These are phyloP conservation scores for Thinocorus orbignyianus DNA, from an alignment of 2,113 vertebrate species.

Conservation along the genomic window DNA sequence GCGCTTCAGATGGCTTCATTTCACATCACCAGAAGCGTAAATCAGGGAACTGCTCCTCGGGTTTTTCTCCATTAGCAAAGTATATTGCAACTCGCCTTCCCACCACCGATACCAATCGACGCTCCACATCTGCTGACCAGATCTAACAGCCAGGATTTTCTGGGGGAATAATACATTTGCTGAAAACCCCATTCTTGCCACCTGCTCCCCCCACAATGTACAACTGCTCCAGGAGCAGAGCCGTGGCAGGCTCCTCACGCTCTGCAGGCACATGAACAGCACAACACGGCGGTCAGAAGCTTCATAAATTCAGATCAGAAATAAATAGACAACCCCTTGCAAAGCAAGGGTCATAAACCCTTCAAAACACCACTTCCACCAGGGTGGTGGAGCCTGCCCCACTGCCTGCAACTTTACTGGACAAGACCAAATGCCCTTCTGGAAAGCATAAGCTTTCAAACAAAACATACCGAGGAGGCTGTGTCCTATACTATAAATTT, in stretches of 20 bases:
- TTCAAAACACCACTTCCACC: neutral
- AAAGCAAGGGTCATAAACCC: neutral
- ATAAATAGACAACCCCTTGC: neutral
- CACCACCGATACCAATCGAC: neutral
- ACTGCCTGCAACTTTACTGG: neutral
- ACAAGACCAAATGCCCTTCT: neutral
- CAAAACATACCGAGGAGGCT: rapidly evolving
- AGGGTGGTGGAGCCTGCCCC: neutral
- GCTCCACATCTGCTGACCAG: slow-evolving; percentile 50
- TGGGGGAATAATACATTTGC: neutral
- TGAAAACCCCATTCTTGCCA: slow-evolving; percentile 19
- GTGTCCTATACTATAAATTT: neutral
- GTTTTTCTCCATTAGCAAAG: slow-evolving; percentile 41
- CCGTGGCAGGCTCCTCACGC: neutral
- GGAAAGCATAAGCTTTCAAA: neutral
- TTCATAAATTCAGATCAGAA: neutral
- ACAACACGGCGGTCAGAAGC: neutral
- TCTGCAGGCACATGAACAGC: neutral
- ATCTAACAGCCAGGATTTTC: slow-evolving; percentile 23
- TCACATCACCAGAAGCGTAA: neutral
- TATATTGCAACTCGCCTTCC: neutral
- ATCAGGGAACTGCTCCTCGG: neutral
- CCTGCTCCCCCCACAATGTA: neutral
- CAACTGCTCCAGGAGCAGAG: neutral
- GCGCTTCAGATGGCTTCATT: slow-evolving; percentile 7